Evolutionary conservation across 2,113 vertebrate genomes (phyloP).

Genomic region (Hirundichthys speculiger): DNA sequence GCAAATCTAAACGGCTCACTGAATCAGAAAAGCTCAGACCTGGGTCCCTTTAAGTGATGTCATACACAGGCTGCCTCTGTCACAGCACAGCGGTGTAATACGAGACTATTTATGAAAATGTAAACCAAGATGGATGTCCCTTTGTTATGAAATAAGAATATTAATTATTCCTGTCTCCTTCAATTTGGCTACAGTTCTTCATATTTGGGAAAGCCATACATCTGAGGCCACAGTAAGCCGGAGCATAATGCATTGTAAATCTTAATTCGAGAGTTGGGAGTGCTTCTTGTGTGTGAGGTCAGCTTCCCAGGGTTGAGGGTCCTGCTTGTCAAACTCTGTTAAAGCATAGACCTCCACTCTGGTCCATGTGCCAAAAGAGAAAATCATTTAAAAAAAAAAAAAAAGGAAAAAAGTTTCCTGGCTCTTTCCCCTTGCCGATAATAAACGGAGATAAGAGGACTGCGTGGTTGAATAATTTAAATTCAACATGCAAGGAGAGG

Average conservation of each 20-base stretch:
- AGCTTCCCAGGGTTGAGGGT: constrained; percentile 73
- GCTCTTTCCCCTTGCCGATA: constrained; percentile 29
- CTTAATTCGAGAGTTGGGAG: constrained; percentile 41
- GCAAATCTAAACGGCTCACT: no score
- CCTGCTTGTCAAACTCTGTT: constrained; percentile 41
- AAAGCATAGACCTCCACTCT: constrained; percentile 30
- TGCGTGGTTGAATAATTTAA: constrained; percentile 30
- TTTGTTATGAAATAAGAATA: not conserved
- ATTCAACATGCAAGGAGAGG: constrained; percentile 14
- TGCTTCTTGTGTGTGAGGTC: constrained; percentile 65
- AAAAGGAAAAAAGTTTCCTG: constrained; percentile 19
- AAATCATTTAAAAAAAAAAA: no score
- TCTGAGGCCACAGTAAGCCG: not conserved
- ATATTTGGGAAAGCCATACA: constrained; percentile 14
- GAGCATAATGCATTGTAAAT: constrained; percentile 5
- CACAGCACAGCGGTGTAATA: no score
- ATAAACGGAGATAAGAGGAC: constrained; percentile 39
- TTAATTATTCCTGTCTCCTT: not conserved
- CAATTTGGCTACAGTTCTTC: constrained; percentile 4
- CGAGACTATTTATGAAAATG: not conserved
- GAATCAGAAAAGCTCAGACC: no score
- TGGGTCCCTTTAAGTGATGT: no score
- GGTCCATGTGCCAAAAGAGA: constrained; percentile 41
- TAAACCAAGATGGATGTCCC: not conserved
- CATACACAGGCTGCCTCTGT: no score